phyloP scores from a whole-genome alignment of 2,113 vertebrate species.

The Sinosuthora webbiana region DNA sequence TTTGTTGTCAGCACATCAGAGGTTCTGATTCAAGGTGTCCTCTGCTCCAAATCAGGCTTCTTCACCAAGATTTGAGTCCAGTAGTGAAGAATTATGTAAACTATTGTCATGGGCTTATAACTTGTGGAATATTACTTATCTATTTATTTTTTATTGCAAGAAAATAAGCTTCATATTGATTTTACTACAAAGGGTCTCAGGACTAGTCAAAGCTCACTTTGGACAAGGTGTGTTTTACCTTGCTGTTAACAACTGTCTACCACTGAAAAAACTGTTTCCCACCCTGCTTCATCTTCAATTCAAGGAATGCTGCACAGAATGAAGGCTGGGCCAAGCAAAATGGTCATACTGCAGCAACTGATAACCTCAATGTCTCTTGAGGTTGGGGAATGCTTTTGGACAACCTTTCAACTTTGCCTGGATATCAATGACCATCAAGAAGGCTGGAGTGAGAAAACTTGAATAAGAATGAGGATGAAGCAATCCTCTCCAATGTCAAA shows the following conservation, averaged over 20 bases:
- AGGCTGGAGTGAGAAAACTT: not conserved
- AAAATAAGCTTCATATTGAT: not conserved
- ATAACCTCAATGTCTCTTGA: not conserved
- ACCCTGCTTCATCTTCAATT: not conserved
- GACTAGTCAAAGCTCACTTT: not conserved
- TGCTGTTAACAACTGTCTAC: not conserved
- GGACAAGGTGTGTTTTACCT: not conserved
- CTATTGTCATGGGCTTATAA: not conserved
- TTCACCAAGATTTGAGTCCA: not conserved
- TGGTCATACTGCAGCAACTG: not conserved
- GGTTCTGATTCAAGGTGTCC: not conserved
- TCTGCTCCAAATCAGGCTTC: not conserved
- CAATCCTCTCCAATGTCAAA: not conserved
- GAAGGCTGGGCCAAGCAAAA: not conserved
- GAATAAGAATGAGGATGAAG: not conserved
- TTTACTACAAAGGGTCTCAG: not conserved
- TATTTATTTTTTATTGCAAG: not conserved
- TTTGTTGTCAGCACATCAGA: not conserved
- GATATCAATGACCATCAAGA: too few species aligned
- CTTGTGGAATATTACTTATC: not conserved
- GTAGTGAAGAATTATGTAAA: not conserved
- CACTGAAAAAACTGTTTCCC: not conserved
- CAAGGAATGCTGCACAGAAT: not conserved
- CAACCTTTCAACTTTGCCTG: not conserved
- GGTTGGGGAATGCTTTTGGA: rapidly evolving